Conservation (phyloP, 2,797 vertebrate genomes). For the Okamejei kenojei region DNA sequence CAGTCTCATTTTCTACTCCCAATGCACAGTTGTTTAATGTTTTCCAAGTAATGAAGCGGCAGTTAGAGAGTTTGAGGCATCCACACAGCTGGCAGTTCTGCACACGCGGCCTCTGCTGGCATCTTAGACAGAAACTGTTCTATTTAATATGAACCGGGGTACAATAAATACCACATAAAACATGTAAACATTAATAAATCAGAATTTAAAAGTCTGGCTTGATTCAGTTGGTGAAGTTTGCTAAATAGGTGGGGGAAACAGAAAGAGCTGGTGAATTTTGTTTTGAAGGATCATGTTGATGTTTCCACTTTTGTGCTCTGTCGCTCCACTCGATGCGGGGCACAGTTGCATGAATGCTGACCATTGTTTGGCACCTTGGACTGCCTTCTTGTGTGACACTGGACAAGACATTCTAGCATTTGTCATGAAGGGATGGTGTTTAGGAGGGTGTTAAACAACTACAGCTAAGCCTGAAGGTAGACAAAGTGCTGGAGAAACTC, state of each 20-base stretch:
- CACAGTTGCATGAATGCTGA: too few species aligned
- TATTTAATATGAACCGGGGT: slow-evolving; percentile 20
- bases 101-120: not conserved
- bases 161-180: slow-evolving; percentile 13
- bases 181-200: slow-evolving; percentile 2
- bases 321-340: not conserved
- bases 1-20: slow-evolving; percentile 65
- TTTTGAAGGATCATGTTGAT: not conserved
- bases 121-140: not conserved
- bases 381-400: not conserved
- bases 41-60: slow-evolving; percentile 67
- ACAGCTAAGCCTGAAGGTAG: not conserved
- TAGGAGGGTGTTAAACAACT: too few species aligned
- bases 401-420: not conserved
- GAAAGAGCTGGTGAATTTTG: slow-evolving; percentile 1
- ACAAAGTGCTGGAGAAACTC: too few species aligned
- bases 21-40: slow-evolving; percentile 63
- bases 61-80: slow-evolving; percentile 59
- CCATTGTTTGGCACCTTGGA: not conserved
- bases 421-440: not conserved
- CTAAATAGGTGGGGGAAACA: not conserved
- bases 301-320: not conserved
- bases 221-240: not conserved
- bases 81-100: slow-evolving; percentile 45
- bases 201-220: not conserved